Percentiles rank a stretch among this genome's conserved stretches.
phyloP scores from a whole-genome alignment of 2,888 invertebrate species.

The Lasioglossum calceatum region DNA sequence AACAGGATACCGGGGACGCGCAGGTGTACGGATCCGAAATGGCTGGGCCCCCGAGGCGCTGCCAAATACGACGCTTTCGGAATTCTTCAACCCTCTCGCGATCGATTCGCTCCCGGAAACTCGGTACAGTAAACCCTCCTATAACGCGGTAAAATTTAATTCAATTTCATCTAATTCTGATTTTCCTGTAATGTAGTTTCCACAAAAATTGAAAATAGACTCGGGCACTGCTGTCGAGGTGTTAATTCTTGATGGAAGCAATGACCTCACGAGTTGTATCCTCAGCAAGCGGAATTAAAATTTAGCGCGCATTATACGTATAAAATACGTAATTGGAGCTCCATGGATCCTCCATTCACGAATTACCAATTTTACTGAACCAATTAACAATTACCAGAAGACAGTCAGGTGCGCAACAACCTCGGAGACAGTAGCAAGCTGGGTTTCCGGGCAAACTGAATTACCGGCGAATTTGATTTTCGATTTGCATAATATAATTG shows the following conservation, averaged over 20 bases:
- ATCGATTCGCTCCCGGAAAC: neutral
- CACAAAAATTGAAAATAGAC: too few species aligned
- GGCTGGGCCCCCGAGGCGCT: neutral
- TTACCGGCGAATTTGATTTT: conserved; percentile 13
- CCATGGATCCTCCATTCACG: neutral
- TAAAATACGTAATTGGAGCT: neutral
- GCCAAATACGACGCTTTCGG: neutral
- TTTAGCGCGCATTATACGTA: too few species aligned
- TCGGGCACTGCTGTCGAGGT: too few species aligned
- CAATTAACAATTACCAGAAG: neutral
- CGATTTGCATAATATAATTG: conserved; percentile 13
- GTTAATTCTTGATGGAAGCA: too few species aligned
- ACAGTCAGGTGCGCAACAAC: neutral
- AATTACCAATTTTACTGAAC: neutral
- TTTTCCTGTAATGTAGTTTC: too few species aligned
- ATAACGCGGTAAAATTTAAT: too few species aligned
- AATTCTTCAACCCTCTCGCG: neutral
- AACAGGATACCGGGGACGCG: neutral
- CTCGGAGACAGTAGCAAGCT: neutral
- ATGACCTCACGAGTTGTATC: too few species aligned
- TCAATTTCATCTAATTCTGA: too few species aligned
- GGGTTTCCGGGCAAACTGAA: neutral
- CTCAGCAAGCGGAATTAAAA: too few species aligned
- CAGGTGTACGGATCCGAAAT: neutral
- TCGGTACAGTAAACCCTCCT: neutral